Conservation (phyloP, 2,888 invertebrate genomes). For the Spisula subtruncata region DNA sequence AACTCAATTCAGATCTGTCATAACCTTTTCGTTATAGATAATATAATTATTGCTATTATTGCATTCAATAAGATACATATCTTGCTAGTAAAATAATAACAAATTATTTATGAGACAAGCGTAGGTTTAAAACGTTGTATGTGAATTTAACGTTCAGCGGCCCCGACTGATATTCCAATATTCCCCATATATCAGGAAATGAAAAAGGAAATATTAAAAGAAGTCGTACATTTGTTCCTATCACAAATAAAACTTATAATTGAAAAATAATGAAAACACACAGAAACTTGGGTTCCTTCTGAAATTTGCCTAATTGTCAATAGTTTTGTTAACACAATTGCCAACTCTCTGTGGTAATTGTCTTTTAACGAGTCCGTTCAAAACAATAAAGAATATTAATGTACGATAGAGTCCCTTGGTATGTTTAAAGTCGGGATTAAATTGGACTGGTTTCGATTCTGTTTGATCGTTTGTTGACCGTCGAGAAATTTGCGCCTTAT, state of each 20-base stretch:
- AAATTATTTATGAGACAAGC: no score
- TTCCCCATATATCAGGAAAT: background rate
- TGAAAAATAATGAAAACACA: slow-evolving; percentile 9
- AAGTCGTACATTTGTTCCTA: background rate
- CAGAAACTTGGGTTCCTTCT: background rate
- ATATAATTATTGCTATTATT: no score
- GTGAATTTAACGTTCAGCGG: background rate
- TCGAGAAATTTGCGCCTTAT: background rate
- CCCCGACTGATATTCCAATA: background rate
- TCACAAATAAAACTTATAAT: background rate
- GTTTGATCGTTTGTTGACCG: slow-evolving; percentile 4
- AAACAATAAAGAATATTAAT: slow-evolving; percentile 10
- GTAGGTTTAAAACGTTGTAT: background rate
- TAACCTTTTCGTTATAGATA: no score
- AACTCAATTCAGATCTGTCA: no score
- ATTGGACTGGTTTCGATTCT: slow-evolving; percentile 18
- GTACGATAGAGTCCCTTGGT: background rate
- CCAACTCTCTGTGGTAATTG: slow-evolving; percentile 4
- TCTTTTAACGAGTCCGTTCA: slow-evolving; percentile 10
- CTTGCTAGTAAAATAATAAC: no score
- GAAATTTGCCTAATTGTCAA: slow-evolving; percentile 1
- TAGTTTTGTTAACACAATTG: background rate
- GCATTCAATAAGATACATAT: no score
- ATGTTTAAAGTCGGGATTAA: background rate
- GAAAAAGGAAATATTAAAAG: slow-evolving; percentile 9